These are phyloP conservation scores for Seira ritae DNA, from an alignment of 2,888 invertebrate genomes.

Conservation along the genomic window DNA sequence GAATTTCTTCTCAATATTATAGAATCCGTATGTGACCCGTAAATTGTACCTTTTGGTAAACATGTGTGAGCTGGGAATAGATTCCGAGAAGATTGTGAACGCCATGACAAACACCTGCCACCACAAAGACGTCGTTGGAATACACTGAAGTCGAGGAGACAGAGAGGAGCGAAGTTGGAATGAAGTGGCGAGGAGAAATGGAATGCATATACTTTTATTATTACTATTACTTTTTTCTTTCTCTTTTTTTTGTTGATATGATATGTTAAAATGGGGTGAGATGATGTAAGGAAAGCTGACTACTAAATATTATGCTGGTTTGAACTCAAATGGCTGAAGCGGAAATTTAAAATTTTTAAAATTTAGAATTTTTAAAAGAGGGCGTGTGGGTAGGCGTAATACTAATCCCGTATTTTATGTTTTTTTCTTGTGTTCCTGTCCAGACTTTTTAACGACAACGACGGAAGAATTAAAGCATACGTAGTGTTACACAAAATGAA, in stretches of 20 bases:
- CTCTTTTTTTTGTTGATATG: constrained; percentile 5
- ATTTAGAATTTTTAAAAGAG: too few species aligned
- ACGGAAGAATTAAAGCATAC: too few species aligned
- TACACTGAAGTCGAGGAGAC: constrained; percentile 55
- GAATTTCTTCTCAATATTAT: constrained; percentile 23
- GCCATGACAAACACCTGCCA: constrained; percentile 74
- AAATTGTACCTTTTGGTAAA: constrained; percentile 77
- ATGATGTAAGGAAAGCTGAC: too few species aligned
- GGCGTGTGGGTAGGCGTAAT: too few species aligned
- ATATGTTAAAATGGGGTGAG: not conserved
- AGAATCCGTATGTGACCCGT: constrained; percentile 76
- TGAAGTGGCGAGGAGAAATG: not conserved
- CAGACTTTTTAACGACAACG: too few species aligned
- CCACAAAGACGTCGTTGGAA: constrained; percentile 70
- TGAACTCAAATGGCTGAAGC: too few species aligned
- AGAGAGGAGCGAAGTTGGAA: not conserved
- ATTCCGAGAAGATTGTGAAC: constrained; percentile 66
- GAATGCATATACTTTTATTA: not conserved
- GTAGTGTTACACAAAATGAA: too few species aligned
- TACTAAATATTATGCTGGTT: too few species aligned
- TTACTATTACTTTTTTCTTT: constrained; percentile 2
- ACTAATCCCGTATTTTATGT: too few species aligned
- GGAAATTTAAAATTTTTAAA: too few species aligned
- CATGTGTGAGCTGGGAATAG: constrained; percentile 76
- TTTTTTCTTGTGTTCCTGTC: too few species aligned